Evolutionary conservation across 1,140 invertebrate species (phyloP).

Genomic region (Saccostrea echinata): DNA sequence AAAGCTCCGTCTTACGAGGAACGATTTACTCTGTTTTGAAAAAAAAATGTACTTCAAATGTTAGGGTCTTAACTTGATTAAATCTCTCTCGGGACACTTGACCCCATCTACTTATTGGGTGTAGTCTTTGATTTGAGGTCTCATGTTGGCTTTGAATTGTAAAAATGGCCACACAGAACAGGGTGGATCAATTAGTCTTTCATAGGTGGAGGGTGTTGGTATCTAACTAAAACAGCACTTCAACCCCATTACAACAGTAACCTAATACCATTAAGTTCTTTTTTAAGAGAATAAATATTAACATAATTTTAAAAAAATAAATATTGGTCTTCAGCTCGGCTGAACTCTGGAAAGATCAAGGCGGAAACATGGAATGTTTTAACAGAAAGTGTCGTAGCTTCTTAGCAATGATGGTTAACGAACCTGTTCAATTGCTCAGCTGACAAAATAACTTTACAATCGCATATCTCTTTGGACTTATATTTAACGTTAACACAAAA

Average conservation of each 20-base stretch:
- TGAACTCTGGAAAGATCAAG: background rate
- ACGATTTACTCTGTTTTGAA: too few relatives aligned
- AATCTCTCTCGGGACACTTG: background rate
- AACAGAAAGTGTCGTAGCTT: background rate
- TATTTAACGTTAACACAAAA: background rate
- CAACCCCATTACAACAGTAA: background rate
- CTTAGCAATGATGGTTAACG: background rate
- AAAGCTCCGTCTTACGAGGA: too few relatives aligned
- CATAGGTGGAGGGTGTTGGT: background rate
- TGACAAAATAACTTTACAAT: background rate
- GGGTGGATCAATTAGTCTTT: background rate
- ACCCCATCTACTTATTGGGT: background rate
- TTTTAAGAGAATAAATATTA: conserved; percentile 12
- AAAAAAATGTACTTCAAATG: too few relatives aligned
- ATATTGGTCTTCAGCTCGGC: background rate
- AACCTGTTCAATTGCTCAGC: background rate
- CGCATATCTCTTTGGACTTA: too few relatives aligned
- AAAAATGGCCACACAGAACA: background rate
- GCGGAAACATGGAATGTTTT: background rate
- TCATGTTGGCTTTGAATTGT: background rate
- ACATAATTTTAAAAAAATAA: background rate
- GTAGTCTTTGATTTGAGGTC: background rate
- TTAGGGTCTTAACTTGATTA: background rate
- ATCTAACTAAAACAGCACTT: background rate
- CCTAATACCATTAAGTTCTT: conserved; percentile 4